phyloP scores from a whole-genome alignment of 1,140 invertebrate genomes.

The Caenorhabditis elegans region DNA sequence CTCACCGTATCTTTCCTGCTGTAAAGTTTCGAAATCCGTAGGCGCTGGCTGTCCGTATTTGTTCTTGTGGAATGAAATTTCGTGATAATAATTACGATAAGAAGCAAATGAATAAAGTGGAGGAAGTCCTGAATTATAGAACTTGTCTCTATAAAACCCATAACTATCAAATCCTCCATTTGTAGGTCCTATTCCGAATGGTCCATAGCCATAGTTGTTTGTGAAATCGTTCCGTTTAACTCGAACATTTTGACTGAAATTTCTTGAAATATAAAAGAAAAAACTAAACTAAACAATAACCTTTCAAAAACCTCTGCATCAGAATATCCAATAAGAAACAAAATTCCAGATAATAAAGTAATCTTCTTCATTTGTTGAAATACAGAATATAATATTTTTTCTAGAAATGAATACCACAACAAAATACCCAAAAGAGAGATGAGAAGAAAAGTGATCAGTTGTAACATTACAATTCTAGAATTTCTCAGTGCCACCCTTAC shows the following conservation, averaged over 20 bases:
- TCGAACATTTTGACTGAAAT: no score
- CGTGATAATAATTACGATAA: conserved; percentile 55
- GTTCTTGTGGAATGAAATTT: conserved; percentile 52
- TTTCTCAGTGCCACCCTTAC: no score
- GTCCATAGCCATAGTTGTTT: conserved; percentile 55
- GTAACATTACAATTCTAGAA: no score
- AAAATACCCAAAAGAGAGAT: background rate
- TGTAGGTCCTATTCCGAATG: conserved; percentile 49
- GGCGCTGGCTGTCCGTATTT: conserved; percentile 45
- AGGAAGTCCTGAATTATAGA: conserved; percentile 53
- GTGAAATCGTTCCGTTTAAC: conserved; percentile 53
- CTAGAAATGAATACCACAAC: background rate
- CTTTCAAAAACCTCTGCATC: background rate
- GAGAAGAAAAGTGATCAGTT: background rate
- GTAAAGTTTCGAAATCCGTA: conserved; percentile 42
- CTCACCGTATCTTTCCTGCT: conserved; percentile 51
- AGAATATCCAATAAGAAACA: background rate
- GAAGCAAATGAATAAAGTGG: conserved; percentile 49
- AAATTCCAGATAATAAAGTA: background rate
- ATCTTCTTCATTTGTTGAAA: background rate
- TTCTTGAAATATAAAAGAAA: no score
- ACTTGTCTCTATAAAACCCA: conserved; percentile 55
- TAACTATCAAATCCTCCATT: conserved; percentile 54
- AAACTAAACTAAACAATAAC: no score
- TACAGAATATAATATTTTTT: no score